These are phyloP conservation scores for Albula goreensis DNA, from an alignment of 2,113 vertebrate genomes.

Conservation along the genomic window DNA sequence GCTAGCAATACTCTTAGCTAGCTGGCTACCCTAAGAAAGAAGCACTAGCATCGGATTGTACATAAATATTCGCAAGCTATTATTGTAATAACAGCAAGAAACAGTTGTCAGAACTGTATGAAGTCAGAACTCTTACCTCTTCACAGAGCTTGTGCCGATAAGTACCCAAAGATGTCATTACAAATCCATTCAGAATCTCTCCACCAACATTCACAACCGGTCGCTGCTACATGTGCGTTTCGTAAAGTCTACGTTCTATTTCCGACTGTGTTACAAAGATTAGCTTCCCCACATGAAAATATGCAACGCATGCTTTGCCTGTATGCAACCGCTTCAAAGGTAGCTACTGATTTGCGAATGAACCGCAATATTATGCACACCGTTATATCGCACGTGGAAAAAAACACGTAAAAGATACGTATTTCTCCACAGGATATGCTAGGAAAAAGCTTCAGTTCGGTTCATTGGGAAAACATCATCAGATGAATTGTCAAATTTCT, in stretches of 20 bases:
- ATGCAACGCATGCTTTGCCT: not conserved
- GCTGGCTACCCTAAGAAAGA: not conserved
- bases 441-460: not conserved
- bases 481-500: not conserved
- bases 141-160: not conserved
- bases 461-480: not conserved
- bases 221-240: constrained; percentile 51
- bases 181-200: not conserved
- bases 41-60: not conserved
- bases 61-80: not conserved
- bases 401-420: too few species aligned
- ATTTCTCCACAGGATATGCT: not conserved
- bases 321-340: too few species aligned
- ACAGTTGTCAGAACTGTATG: not conserved
- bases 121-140: not conserved
- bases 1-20: not conserved
- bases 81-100: not conserved
- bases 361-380: not conserved
- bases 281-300: constrained; percentile 42
- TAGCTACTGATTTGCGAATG: not conserved
- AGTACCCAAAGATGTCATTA: not conserved
- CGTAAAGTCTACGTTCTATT: constrained; percentile 57
- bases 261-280: constrained; percentile 49
- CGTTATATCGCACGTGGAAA: not conserved
- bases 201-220: not conserved